Percentiles rank a stretch among this genome's conserved stretches.
Evolutionary conservation across 2,113 vertebrate species (phyloP).

Genomic region (Ophthalmolycus amberensis): DNA sequence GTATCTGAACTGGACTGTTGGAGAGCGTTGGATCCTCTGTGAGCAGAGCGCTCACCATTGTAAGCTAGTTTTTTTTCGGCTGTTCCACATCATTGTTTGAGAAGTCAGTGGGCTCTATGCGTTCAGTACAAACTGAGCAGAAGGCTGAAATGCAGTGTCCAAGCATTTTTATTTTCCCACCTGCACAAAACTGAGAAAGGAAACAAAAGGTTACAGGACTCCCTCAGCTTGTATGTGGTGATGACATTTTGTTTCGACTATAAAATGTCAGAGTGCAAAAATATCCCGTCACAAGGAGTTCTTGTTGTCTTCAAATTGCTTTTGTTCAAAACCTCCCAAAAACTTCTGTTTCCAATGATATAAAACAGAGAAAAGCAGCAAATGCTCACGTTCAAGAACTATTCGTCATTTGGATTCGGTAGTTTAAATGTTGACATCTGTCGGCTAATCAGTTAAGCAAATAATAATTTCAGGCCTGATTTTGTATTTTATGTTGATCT

Average conservation of each 20-base stretch:
- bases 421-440: neutral
- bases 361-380: neutral
- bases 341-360: neutral
- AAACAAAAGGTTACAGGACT: neutral
- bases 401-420: neutral
- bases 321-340: neutral
- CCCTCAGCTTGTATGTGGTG: neutral
- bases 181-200: neutral
- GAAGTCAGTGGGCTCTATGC: neutral
- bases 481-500: neutral
- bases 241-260: neutral
- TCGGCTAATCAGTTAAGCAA: neutral
- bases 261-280: neutral
- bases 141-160: neutral
- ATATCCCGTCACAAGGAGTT: neutral
- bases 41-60: conserved; percentile 19
- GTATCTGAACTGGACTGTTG: conserved; percentile 1
- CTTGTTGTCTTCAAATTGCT: neutral
- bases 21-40: neutral
- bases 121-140: conserved; percentile 11
- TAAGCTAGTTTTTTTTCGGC: conserved; percentile 9
- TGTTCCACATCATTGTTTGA: conserved; percentile 12
- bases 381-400: neutral
- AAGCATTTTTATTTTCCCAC: neutral
- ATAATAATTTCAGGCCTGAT: neutral